Percentiles rank a stretch among this genome's conserved stretches.
Evolutionary conservation across 2,113 vertebrate genomes (phyloP).

Genomic region (Leptobrachium leishanense): DNA sequence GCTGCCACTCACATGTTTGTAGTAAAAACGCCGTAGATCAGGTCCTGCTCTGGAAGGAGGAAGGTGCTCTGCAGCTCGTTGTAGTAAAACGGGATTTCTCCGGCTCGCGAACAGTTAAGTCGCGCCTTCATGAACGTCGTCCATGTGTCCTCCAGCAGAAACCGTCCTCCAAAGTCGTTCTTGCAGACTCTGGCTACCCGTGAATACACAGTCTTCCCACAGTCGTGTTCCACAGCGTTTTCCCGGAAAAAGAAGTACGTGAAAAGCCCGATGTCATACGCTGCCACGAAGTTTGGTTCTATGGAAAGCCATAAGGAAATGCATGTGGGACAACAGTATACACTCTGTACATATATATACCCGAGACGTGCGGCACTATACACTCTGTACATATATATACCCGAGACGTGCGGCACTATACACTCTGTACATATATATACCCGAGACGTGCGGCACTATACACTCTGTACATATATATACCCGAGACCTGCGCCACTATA

Average conservation of each 20-base stretch:
- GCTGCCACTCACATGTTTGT: constrained; percentile 81
- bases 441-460: too few relatives aligned
- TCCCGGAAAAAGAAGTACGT: constrained; percentile 87
- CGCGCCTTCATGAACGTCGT: constrained; percentile 88
- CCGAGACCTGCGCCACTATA: too few relatives aligned
- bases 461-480: too few relatives aligned
- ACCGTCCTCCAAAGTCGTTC: constrained; percentile 84
- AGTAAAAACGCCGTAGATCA: constrained; percentile 87
- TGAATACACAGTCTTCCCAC: constrained; percentile 84
- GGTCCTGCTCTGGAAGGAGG: constrained; percentile 84
- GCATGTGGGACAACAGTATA: too few relatives aligned
- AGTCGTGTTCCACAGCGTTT: constrained; percentile 84
- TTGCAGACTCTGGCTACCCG: constrained; percentile 86
- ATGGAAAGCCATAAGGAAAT: constrained; percentile 15
- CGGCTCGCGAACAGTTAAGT: constrained; percentile 85
- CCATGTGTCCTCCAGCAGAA: constrained; percentile 88
- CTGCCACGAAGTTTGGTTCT: constrained; percentile 91
- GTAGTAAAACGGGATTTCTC: constrained; percentile 87
- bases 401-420: too few relatives aligned
- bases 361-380: too few relatives aligned
- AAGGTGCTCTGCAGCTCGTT: constrained; percentile 88
- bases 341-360: too few relatives aligned
- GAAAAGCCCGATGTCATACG: constrained; percentile 83
- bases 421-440: too few relatives aligned
- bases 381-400: too few relatives aligned